Conservation (phyloP, 2,797 vertebrate species). For the Pteropus rufus region DNA sequence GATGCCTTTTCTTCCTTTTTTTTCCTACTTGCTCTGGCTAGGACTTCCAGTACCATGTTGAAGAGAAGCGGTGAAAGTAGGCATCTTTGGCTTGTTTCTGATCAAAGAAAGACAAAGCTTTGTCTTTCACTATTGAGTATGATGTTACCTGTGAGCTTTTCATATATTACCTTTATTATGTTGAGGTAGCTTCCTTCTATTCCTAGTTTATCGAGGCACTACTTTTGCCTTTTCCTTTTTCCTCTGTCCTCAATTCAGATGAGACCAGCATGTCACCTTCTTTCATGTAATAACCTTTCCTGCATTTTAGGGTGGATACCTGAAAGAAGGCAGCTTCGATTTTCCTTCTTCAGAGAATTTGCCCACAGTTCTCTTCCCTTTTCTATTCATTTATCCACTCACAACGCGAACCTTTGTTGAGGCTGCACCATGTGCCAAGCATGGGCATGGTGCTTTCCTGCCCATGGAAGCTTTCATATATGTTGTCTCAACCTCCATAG, state of each 20-base stretch:
- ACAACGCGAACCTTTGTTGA: neutral
- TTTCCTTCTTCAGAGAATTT: constrained; percentile 24
- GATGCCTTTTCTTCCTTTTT: neutral
- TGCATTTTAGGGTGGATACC: neutral
- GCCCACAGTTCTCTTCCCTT: neutral
- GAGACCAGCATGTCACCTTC: neutral
- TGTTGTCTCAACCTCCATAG: neutral
- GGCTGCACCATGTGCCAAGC: neutral
- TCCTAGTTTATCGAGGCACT: neutral
- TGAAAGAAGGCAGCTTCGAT: neutral
- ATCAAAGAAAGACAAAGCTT: neutral
- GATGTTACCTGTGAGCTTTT: neutral
- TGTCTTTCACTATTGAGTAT: neutral
- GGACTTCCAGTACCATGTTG: neutral
- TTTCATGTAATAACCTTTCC: neutral
- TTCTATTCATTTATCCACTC: neutral
- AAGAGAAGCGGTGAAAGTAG: neutral
- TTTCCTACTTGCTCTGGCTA: neutral
- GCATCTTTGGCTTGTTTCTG: neutral
- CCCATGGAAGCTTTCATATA: neutral
- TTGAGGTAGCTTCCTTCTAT: neutral
- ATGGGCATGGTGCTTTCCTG: neutral
- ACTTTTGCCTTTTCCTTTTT: neutral
- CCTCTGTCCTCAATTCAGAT: neutral
- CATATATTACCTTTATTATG: neutral